A percentile compares a stretch with the other conserved stretches of the same genome.
These are phyloP conservation scores for Astropecten irregularis DNA, from an alignment of 53 echinoderm and acorn worm species.

Conservation along the genomic window DNA sequence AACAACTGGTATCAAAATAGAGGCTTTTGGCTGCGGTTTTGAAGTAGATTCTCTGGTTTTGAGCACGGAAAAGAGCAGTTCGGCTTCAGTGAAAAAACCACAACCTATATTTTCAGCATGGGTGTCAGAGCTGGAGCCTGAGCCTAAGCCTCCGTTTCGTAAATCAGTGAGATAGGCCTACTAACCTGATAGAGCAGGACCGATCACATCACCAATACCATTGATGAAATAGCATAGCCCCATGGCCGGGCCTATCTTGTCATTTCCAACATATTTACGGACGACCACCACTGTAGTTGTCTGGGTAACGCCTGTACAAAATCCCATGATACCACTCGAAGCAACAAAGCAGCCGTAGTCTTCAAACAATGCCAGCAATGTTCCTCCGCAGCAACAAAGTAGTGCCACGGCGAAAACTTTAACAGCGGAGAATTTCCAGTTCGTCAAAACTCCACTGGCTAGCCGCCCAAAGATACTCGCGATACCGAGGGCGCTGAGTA, in stretches of 20 bases:
- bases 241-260: conserved; percentile 7
- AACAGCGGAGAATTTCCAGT: background rate
- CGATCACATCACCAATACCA: background rate
- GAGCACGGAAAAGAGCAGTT: no score
- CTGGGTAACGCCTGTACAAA: background rate
- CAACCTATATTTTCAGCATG: no score
- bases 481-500: background rate
- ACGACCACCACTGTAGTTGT: background rate
- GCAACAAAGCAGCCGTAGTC: background rate
- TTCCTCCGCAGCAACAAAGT: background rate
- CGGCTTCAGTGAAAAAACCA: no score
- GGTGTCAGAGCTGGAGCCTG: no score
- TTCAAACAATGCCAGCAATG: background rate
- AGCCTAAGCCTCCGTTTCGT: no score
- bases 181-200: background rate
- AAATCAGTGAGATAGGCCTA: no score
- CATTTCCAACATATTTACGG: background rate
- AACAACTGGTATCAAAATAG: no score
- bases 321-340: background rate
- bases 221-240: conserved; percentile 12
- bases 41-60: no score
- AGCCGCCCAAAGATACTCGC: background rate
- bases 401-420: background rate
- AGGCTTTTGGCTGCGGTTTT: no score
- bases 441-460: background rate